Conservation (phyloP, 1,140 invertebrate species). For the Bombus ignitus region DNA sequence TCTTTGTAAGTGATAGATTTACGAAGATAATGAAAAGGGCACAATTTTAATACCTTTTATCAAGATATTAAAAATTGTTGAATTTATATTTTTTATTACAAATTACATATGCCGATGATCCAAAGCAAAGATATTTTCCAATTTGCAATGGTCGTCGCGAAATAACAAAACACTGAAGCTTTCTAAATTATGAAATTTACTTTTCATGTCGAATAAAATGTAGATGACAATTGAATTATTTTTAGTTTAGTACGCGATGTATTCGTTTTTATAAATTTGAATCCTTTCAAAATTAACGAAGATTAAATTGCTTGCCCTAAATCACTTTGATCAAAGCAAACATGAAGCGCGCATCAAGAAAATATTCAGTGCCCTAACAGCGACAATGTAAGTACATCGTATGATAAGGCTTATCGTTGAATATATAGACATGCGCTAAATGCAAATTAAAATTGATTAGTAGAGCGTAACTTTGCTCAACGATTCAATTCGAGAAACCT, state of each 20-base stretch:
- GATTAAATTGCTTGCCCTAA: neutral
- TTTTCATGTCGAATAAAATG: too few relatives aligned
- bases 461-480: conserved; percentile 13
- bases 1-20: too few relatives aligned
- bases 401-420: conserved; percentile 5
- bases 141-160: too few relatives aligned
- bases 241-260: neutral
- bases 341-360: neutral
- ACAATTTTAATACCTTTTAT: too few relatives aligned
- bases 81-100: too few relatives aligned
- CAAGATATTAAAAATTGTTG: too few relatives aligned
- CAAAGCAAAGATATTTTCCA: too few relatives aligned
- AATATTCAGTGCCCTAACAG: neutral
- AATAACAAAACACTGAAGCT: too few relatives aligned
- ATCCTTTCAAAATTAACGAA: neutral
- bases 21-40: too few relatives aligned
- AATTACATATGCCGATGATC: too few relatives aligned
- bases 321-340: neutral
- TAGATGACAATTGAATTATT: neutral
- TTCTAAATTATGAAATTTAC: too few relatives aligned
- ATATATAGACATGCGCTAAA: neutral
- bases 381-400: neutral
- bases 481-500: conserved; percentile 41
- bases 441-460: conserved; percentile 18
- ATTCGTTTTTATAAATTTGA: neutral